These are phyloP conservation scores for Columba guinea DNA, from an alignment of 2,797 vertebrate species.

Conservation along the genomic window DNA sequence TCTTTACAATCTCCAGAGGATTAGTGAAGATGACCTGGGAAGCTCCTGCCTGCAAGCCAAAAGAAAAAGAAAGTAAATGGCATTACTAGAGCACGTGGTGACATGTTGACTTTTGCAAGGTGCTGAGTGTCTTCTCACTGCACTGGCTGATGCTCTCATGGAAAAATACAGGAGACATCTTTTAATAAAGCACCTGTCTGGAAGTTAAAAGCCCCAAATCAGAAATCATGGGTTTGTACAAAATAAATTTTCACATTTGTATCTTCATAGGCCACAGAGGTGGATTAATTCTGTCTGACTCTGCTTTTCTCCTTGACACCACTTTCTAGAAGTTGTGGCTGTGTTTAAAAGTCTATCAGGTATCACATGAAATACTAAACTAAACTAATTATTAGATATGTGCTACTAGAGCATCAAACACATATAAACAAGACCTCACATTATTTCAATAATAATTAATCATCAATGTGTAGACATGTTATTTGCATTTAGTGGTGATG, in stretches of 20 bases:
- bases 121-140: background rate
- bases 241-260: background rate
- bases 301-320: background rate
- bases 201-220: background rate
- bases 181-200: background rate
- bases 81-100: background rate
- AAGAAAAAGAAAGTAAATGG: constrained; percentile 23
- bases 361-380: background rate
- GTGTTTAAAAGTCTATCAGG: background rate
- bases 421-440: constrained; percentile 15
- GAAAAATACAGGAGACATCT: background rate
- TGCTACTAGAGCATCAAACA: background rate
- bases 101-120: background rate
- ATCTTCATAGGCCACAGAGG: background rate
- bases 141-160: background rate
- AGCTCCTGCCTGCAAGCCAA: constrained; percentile 87
- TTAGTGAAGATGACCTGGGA: constrained; percentile 99
- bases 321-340: background rate
- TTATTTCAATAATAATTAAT: constrained; percentile 51
- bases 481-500: constrained; percentile 26
- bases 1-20: constrained; percentile 98
- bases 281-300: background rate
- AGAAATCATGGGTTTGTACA: background rate
- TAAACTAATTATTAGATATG: background rate
- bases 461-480: background rate